Evolutionary conservation across 2,797 vertebrate species (phyloP), one percentile per base, ranked within the genome.

Genomic region (Ctenopoma multispine): DNA sequence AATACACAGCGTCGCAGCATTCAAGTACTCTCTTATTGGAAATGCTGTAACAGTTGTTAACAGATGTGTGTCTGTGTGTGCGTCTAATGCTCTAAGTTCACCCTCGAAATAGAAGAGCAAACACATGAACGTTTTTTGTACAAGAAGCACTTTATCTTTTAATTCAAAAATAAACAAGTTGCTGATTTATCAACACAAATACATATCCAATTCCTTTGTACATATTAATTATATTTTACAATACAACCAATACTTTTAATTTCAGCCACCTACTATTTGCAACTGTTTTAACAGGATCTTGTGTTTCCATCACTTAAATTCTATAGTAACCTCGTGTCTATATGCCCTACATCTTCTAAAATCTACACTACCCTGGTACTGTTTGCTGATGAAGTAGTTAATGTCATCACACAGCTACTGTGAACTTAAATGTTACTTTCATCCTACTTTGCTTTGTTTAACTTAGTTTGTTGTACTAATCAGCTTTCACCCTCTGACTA

Each of bases 1-100:
- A 87, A 86, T 15, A 43, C 67, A 29, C 59, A 43, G 0, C 67
- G 69, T 82, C 78, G 79, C 85, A 71, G 75, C 79, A 68, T 49
- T 67, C 44, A 38, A 11, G 20, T 34, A 50, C 69, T 80, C 34
- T 65, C 23, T 40, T 10, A 4, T 18, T 20, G n/a, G 8, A 80
- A 67, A 74, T 24, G 5, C 40, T 10, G 4, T 64, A 53, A 31
- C 29, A 31, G 27, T 29, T 29, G 27, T 31, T 31, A 38, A 11
- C 27, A 29, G 7, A n/a, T n/a, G n/a, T n/a, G n/a, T n/a, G n/a
- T n/a, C 7, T 29, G 4, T 29, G 27, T 29, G 27, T 6, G 27
- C 7, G 27, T 29, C 2, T 29, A 4, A 41, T 40, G 38, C 6
- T 36, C 7, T 36, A 36, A 36, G 10, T 36, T 36, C 7, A 36